Evolutionary conservation across 2,797 vertebrate species (phyloP).

Genomic region (Calcarius lapponicus): DNA sequence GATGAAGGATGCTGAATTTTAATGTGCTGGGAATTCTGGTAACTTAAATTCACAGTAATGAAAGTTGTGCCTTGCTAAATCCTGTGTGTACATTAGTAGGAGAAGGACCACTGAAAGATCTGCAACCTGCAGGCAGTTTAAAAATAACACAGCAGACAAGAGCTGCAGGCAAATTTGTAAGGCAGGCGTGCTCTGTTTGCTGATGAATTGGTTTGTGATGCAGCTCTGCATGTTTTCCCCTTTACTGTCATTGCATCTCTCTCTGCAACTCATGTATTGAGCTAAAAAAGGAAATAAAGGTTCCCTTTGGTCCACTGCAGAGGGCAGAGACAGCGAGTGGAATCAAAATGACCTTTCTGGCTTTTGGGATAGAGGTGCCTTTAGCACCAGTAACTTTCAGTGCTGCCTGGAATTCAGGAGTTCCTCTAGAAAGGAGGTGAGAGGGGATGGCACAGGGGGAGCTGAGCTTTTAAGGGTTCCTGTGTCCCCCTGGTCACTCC

Average conservation of each 20-base stretch:
- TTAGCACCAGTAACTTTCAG: background rate
- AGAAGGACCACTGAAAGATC: constrained; percentile 50
- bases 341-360: background rate
- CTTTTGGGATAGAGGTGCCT: background rate
- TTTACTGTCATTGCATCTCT: constrained; percentile 23
- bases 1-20: background rate
- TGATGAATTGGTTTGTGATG: constrained; percentile 56
- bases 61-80: constrained; percentile 9
- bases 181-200: constrained; percentile 58
- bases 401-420: background rate
- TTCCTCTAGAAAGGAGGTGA: background rate
- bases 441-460: background rate
- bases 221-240: constrained; percentile 42
- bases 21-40: background rate
- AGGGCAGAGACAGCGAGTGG: background rate
- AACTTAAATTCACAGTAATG: background rate
- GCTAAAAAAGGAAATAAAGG: background rate
- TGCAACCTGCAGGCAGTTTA: constrained; percentile 66
- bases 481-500: background rate
- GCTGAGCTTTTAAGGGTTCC: background rate
- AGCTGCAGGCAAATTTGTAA: constrained; percentile 56
- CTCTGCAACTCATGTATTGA: background rate
- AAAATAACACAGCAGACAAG: constrained; percentile 67
- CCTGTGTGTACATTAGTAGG: background rate
- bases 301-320: background rate